Conservation (phyloP, 2,113 vertebrate genomes). For the Bos indicus region DNA sequence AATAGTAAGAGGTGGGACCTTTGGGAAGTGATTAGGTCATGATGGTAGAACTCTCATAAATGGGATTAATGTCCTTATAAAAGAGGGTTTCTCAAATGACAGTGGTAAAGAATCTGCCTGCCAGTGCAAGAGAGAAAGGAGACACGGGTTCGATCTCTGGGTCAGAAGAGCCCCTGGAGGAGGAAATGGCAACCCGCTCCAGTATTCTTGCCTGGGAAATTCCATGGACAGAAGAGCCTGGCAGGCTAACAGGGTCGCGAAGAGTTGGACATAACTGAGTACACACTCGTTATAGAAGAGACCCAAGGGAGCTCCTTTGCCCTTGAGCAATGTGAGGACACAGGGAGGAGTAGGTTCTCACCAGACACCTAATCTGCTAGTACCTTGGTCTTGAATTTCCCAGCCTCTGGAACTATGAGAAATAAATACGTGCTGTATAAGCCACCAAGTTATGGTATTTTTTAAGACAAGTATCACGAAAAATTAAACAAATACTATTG, state of each 20-base stretch:
- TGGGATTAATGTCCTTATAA: not conserved
- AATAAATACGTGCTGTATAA: not conserved
- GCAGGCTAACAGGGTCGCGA: not conserved
- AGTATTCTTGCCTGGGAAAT: not conserved
- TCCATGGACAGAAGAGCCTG: not conserved
- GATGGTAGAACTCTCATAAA: not conserved
- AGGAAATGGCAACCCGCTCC: not conserved
- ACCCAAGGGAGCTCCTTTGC: not conserved
- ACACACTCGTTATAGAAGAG: not conserved
- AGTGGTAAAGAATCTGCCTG: not conserved
- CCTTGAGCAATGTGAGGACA: not conserved
- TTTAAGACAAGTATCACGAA: not conserved
- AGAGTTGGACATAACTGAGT: not conserved
- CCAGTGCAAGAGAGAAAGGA: not conserved
- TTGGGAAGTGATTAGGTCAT: not conserved
- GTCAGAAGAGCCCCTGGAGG: not conserved
- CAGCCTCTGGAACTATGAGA: not conserved
- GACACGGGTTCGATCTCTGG: fast-evolving
- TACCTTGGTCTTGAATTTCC: not conserved
- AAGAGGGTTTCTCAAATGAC: not conserved
- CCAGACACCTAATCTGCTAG: not conserved
- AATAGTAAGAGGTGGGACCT: not conserved
- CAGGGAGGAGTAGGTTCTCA: not conserved
- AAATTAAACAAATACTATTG: not conserved
- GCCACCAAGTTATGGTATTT: not conserved